Evolutionary conservation across 2,888 invertebrate species (phyloP).

Genomic region (Argynnis bischoffii): DNA sequence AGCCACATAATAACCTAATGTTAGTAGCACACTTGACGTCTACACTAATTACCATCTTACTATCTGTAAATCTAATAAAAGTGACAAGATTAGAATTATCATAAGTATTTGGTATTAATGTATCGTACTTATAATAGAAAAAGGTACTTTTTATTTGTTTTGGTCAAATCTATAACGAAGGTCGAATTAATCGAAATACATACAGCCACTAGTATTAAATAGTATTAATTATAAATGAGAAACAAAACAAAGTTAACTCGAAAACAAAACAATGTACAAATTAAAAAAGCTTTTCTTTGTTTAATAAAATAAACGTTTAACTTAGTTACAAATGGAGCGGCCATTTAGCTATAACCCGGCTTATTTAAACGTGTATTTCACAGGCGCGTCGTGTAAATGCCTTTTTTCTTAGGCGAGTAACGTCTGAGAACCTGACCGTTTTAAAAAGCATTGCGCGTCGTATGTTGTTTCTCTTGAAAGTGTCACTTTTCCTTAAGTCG

Average conservation of each 20-base stretch:
- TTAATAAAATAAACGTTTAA: slow-evolving; percentile 5
- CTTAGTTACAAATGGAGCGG: neutral
- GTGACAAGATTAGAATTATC: too few species aligned
- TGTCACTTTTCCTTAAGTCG: neutral
- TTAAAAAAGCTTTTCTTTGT: slow-evolving; percentile 11
- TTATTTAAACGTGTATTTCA: neutral
- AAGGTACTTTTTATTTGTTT: too few species aligned
- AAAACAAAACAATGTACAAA: slow-evolving; percentile 5
- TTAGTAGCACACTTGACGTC: too few species aligned
- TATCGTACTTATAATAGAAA: too few species aligned
- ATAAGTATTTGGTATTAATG: too few species aligned
- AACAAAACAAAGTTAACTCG: neutral
- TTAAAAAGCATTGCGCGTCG: neutral
- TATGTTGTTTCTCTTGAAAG: neutral
- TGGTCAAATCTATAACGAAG: too few species aligned
- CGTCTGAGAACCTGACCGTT: neutral
- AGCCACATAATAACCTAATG: too few species aligned
- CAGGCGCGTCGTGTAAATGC: neutral
- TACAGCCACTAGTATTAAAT: too few species aligned
- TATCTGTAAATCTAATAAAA: neutral
- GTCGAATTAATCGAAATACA: too few species aligned
- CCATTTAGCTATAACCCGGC: neutral
- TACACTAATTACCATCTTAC: too few species aligned
- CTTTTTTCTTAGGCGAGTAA: neutral
- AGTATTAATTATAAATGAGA: too few species aligned